phyloP scores from a whole-genome alignment of 2,113 vertebrate species.

The Phalacrocorax aristotelis region DNA sequence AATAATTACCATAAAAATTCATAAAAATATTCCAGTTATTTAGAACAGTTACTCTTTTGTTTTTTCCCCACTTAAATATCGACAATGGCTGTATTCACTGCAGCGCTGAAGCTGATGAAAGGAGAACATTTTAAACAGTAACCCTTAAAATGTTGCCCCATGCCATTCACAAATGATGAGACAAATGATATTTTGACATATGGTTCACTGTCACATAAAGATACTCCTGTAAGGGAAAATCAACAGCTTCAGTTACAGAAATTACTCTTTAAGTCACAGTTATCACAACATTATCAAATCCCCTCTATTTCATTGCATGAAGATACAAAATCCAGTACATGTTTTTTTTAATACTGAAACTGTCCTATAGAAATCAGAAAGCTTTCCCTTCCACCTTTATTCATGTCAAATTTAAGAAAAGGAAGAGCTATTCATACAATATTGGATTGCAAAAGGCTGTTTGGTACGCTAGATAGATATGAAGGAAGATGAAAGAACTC shows the following conservation, averaged over 20 bases:
- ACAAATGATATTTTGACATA: not conserved
- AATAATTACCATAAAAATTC: constrained; percentile 67
- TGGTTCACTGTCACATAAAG: not conserved
- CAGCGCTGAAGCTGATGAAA: constrained; percentile 30
- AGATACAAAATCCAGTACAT: not conserved
- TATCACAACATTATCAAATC: not conserved
- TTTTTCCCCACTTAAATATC: constrained; percentile 15
- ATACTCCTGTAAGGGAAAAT: not conserved
- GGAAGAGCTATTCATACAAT: not conserved
- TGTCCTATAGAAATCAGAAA: not conserved
- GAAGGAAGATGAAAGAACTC: not conserved
- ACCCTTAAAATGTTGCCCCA: constrained; percentile 17
- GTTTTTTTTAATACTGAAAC: not conserved
- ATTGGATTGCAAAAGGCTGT: not conserved
- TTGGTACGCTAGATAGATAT: not conserved
- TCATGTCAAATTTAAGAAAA: not conserved
- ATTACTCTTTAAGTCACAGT: not conserved
- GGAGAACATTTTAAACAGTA: constrained; percentile 39
- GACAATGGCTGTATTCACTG: constrained; percentile 66
- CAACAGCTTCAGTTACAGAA: not conserved
- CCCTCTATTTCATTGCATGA: not conserved
- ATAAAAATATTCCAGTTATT: constrained; percentile 62
- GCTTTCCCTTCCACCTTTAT: not conserved
- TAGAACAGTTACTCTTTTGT: constrained; percentile 41
- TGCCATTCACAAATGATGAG: constrained; percentile 27